These are phyloP conservation scores for Rhodeus uyekii DNA, from an alignment of 2,797 vertebrate genomes.

Conservation along the genomic window DNA sequence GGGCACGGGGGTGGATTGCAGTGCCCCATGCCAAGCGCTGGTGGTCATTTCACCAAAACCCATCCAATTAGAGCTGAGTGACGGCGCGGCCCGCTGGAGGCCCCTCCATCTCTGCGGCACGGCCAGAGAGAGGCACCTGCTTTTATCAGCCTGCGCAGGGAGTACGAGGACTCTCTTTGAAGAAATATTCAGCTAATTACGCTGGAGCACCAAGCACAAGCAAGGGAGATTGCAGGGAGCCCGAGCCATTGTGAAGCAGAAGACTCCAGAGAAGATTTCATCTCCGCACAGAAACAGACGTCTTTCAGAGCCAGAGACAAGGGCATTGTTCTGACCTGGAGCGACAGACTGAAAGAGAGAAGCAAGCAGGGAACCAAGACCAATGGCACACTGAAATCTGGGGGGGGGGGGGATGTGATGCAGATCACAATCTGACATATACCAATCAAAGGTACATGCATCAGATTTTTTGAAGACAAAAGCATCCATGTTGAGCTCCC, in stretches of 20 bases:
- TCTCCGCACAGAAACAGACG: conserved; percentile 61
- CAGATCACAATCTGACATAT: too few relatives aligned
- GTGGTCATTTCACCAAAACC: conserved; percentile 80
- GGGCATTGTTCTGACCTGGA: conserved; percentile 66
- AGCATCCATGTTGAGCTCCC: background rate
- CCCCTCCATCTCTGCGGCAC: conserved; percentile 72
- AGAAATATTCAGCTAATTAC: conserved; percentile 87
- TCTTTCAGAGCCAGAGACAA: conserved; percentile 43
- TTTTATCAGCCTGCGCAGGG: conserved; percentile 79
- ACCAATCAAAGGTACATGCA: too few relatives aligned
- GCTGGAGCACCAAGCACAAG: conserved; percentile 77
- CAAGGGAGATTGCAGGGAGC: conserved; percentile 73
- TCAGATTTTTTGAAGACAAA: too few relatives aligned
- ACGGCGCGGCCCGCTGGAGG: conserved; percentile 73
- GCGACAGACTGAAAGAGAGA: conserved; percentile 22
- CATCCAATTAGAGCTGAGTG: conserved; percentile 81
- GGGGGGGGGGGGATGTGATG: too few relatives aligned
- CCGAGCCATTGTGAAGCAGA: conserved; percentile 70
- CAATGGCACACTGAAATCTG: conserved; percentile 40
- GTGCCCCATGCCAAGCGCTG: conserved; percentile 55
- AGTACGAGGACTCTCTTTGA: conserved; percentile 82
- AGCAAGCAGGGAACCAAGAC: background rate
- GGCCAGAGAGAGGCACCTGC: conserved; percentile 71
- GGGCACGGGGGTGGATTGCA: conserved; percentile 43
- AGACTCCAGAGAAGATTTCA: conserved; percentile 75